Base-by-base conservation (phyloP, 2,797 vertebrate species). In the Xenopus petersii region DNA sequence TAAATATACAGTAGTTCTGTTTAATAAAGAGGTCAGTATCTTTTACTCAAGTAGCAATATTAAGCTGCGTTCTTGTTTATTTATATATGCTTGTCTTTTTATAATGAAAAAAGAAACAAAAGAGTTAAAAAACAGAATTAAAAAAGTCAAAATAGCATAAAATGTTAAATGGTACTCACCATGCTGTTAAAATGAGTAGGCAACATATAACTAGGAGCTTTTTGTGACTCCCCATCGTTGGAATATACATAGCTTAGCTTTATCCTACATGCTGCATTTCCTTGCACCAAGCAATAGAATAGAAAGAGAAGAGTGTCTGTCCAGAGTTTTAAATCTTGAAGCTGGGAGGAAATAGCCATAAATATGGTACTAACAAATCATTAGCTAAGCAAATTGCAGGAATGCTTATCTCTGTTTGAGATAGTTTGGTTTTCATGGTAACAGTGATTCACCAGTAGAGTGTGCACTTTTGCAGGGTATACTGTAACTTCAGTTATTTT, bases 341-440 rank as follows among this genome's bases (percentile, higher is more conserved):
- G 46, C 30, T 67, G 75, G 70, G 64, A 72, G 75, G 69, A 58
- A 26, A 56, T 15, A 33, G 15, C 16, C 64, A 77, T 77, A 77
- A 71, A 67, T 77, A 73, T 77, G 64, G 49, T 47, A 42, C 42
- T 63, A 26, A 47, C 26, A 54, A 71, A 56, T 55, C 10, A 33
- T 58, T 66, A 21, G 49, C 30, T 61, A 26, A 61, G 48, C 47
- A 55, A 56, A 15, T 59, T 61, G 21, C 5, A 13, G n/a, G 48
- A 63, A 64, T 64, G 49, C 47, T 4, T 47, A 16, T 55, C 47
- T 56, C 33, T 71, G 11, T 67, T 72, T 55, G 33, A 61, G n/a
- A 66, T 15, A 10, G 48, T 24, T 30, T 54, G 46, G 48, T 75
- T 62, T 26, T 56, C 58, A 33, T 77, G 49, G 56, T 63, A 21